Evolutionary conservation across 2,797 vertebrate species (phyloP), one percentile per base, ranked within the genome.

Genomic region (Cygnus olor): DNA sequence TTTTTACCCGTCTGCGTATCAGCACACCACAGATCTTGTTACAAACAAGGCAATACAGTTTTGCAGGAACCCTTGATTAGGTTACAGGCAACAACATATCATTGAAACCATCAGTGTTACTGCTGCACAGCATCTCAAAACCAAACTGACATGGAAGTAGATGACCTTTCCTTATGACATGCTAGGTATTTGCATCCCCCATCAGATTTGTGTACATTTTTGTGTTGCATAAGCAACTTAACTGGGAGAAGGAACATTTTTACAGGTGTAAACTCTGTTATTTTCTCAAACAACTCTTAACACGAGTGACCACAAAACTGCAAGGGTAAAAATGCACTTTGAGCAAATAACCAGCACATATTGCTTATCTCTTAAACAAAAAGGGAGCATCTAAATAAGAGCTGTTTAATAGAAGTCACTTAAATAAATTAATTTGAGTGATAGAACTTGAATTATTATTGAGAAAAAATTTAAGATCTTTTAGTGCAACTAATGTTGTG

Each of bases 401-500:
- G 66, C 65, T 94, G 42, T 20, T 92, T 87, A 86, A 83, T 2
- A 77, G 36, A 85, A 85, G 51, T 66, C 78, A 92, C 2, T 24
- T 74, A 76, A 84, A 86, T 72, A 91, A 85, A 96, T 83, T 53
- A 32, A 80, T 80, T 66, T 89, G 80, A 94, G 56, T 70, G 93
- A 89, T 91, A 73, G 71, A 86, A 51, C 30, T 80, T 61, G 78
- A 91, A 94, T 81, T 71, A 89, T 73, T 57, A 90, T 15, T 54
- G 61, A 44, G 66, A 17, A 86, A 81, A 93, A 69, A 24, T 2
- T 8, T 25, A 51, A 51, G 61, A 89, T 91, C 77, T 95, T 97
- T 94, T 47, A 89, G 53, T 73, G n/a, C 76, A 96, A 95, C 3
- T 58, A 90, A 96, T 96, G 82, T 44, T 72, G 47, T 76, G n/a